Conservation (phyloP, 2,888 invertebrate genomes). For the Erebia palarica region DNA sequence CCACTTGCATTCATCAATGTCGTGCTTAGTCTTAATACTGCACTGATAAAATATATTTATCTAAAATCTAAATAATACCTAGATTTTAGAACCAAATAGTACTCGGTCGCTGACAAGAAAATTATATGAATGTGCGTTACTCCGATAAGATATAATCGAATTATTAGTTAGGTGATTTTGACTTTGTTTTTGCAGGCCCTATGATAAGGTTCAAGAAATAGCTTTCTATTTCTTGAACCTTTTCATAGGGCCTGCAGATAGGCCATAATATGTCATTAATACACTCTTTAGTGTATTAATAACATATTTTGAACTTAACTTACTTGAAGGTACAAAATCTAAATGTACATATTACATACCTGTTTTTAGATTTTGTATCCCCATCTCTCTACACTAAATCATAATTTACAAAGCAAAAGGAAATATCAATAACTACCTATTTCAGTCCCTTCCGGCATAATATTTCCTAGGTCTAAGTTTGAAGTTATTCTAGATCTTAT, state of each 20-base stretch:
- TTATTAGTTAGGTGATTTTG: too few relatives aligned
- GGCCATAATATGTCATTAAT: too few relatives aligned
- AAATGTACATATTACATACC: too few relatives aligned
- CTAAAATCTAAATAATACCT: too few relatives aligned
- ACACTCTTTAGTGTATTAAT: not conserved
- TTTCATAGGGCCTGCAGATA: too few relatives aligned
- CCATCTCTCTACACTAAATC: slow-evolving; percentile 9
- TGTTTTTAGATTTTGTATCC: not conserved
- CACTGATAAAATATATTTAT: too few relatives aligned
- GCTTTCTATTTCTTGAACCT: too few relatives aligned
- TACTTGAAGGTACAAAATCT: too few relatives aligned
- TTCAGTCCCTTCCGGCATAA: slow-evolving; percentile 38
- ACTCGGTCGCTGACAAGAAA: too few relatives aligned
- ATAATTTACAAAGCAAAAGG: slow-evolving; percentile 28
- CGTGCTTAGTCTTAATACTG: not conserved
- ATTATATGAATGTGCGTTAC: too few relatives aligned
- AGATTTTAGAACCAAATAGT: too few relatives aligned
- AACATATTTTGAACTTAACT: not conserved
- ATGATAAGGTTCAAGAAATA: not conserved
- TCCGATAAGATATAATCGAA: too few relatives aligned
- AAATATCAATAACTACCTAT: slow-evolving; percentile 35
- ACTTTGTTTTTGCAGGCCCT: not conserved
- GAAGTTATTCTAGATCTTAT: slow-evolving; percentile 7
- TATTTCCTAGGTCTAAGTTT: slow-evolving; percentile 31
- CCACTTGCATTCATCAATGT: not conserved